Base-by-base conservation (phyloP, 2,888 invertebrate genomes). In the Ypsolopha scabrella region DNA sequence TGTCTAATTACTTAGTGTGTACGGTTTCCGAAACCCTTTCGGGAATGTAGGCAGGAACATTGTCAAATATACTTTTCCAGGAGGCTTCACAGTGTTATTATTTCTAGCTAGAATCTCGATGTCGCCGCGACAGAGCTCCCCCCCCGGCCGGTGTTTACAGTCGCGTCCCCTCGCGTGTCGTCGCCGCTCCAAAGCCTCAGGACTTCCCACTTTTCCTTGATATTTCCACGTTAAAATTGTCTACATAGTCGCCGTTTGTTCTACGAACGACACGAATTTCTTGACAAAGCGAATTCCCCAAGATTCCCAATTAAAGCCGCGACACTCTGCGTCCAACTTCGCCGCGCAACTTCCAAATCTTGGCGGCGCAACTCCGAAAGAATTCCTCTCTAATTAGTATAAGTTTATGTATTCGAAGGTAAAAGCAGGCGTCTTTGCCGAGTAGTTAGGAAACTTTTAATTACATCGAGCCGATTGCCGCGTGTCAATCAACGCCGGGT, bases 281-380 rank as follows among this genome's bases (percentile, higher is more conserved):
- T 67, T 68, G 72, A 77, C 77, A 75, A 78, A 80, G 74, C 74
- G 75, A 80, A 82, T 81, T 79, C 79, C 70, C 66, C 65, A 75
- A 80, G 77, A 80, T 80, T 83, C 78, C 74, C 81, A 85, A 85
- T 85, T 83, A 85, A 82, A 78, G 70, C 77, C 70, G 79, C 72
- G 79, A 80, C 80, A 77, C 74, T 75, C 66, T 56, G 33, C 51
- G 33, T 67, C 72, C 69, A 80, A 82, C 67, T 81, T 80, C 59
- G 64, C 61, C 54, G 57, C 24, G 57, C 59, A 59, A 80, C 71
- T 82, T 79, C 75, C 75, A 77, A 81, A 82, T 81, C 80, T 81
- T 76, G 64, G 67, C 70, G 72, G 68, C 62, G 72, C 63, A 64
- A 65, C 73, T 71, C 58, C 61, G 75, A 80, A 85, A 85, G 82